phyloP scores from a whole-genome alignment of 2,113 vertebrate species.

The Steatornis caripensis region DNA sequence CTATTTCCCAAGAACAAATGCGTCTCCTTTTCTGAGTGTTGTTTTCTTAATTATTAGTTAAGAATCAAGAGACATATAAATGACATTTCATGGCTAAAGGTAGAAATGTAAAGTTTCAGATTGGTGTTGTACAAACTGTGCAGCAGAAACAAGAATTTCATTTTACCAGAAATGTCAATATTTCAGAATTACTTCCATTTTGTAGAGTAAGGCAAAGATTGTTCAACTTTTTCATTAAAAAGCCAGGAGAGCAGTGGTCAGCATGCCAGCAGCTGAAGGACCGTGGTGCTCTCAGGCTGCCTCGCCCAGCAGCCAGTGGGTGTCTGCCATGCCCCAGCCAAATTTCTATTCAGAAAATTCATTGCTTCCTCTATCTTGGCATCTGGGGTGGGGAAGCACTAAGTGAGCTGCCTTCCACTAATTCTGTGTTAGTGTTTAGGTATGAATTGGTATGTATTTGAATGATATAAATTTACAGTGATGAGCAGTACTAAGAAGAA shows the following conservation, averaged over 20 bases:
- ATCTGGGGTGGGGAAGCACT: neutral
- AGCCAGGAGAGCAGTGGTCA: neutral
- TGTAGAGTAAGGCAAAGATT: neutral
- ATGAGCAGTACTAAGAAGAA: neutral
- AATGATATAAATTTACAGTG: neutral
- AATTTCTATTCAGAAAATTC: neutral
- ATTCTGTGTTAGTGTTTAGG: neutral
- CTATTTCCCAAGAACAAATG: neutral
- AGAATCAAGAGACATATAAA: neutral
- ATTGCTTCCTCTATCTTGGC: accelerated
- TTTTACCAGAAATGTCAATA: neutral
- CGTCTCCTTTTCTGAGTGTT: neutral
- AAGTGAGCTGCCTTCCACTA: neutral
- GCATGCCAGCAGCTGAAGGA: neutral
- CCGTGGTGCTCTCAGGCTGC: accelerated
- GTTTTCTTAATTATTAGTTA: neutral
- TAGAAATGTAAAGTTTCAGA: neutral
- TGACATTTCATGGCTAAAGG: neutral
- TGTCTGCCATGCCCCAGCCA: neutral
- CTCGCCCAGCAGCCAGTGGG: neutral
- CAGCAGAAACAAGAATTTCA: neutral
- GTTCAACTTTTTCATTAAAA: neutral
- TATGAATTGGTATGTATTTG: neutral
- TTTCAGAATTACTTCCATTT: neutral
- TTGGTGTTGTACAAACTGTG: neutral